Evolutionary conservation across 1,140 invertebrate genomes (phyloP).

Genomic region (Dendrolimus kikuchii): DNA sequence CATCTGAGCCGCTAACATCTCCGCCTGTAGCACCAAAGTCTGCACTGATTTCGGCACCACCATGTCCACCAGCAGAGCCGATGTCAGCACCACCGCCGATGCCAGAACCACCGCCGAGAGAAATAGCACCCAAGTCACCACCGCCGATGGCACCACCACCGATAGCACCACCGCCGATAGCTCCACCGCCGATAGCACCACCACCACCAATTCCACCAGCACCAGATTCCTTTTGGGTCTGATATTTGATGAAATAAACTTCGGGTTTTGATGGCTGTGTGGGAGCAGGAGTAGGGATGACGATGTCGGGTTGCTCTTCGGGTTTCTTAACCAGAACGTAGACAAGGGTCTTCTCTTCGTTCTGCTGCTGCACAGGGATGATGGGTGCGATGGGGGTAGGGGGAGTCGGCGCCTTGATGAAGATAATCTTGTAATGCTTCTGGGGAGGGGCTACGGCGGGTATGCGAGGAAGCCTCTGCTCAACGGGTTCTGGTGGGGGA

Average conservation of each 20-base stretch:
- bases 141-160: conserved; percentile 28
- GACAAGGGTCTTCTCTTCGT: conserved; percentile 91
- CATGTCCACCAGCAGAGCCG: conserved; percentile 28
- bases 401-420: conserved; percentile 89
- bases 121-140: conserved; percentile 19
- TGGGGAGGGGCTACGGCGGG: conserved; percentile 76
- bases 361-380: conserved; percentile 82
- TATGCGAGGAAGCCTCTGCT: conserved; percentile 73
- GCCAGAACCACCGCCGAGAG: conserved; percentile 18
- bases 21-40: conserved; percentile 45
- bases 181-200: conserved; percentile 23
- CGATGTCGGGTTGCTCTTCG: conserved; percentile 84
- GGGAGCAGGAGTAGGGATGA: conserved; percentile 81
- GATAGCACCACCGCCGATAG: conserved; percentile 29
- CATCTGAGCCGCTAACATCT: conserved; percentile 32
- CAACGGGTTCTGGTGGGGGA: conserved; percentile 74
- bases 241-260: conserved; percentile 92
- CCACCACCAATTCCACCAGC: conserved; percentile 44
- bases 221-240: conserved; percentile 79
- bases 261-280: conserved; percentile 88
- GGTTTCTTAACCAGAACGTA: conserved; percentile 91
- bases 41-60: conserved; percentile 37
- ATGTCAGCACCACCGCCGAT: conserved; percentile 21
- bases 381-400: conserved; percentile 83
- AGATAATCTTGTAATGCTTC: conserved; percentile 92